Evolutionary conservation across 2,113 vertebrate species (phyloP), one percentile per base, ranked within the genome.

Genomic region (Burhinus oedicnemus): DNA sequence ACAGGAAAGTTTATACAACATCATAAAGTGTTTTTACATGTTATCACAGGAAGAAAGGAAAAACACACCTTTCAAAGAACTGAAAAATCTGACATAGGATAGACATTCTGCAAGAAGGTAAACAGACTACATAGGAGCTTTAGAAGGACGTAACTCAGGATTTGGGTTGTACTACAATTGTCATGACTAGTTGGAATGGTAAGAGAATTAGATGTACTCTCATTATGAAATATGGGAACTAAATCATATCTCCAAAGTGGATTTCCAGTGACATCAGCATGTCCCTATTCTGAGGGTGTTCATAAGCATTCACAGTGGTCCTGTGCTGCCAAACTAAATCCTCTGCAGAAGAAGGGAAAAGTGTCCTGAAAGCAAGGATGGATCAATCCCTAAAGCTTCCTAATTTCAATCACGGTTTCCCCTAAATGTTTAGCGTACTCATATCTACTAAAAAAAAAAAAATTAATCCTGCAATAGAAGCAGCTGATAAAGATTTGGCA

Each of bases 281-380:
- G 30, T 36, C 64, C 27, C 10, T 34, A 61, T 49, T 57, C 38
- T 27, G 14, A 36, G 23, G 29, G 49, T 1, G 4, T 57, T 82
- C 21, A 6, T 14, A 36, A 62, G 49, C 2, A 0, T 52, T 75
- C 40, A 60, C 34, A 47, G 0, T 1, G 27, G 16, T 49, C 45
- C 47, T 66, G 42, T 40, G 81, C 49, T 71, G 45, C 38, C 51
- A 52, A 22, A 78, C 16, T 9, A 60, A 61, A n/a, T 64, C 36
- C 34, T 69, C 55, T 34, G n/a, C 25, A 26, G 25, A 70, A 90
- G 8, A 78, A 12, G 11, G 14, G 12, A 49, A 45, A 78, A 76
- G 7, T 5, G 32, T 23, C 61, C 49, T 45, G 57, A 51, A 64
- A 75, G 20, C 30, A 93, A 83, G n/a, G 47, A 57, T 15, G 12